A percentile compares a stretch with the other conserved stretches of the same genome.
Evolutionary conservation across 2,113 vertebrate species (phyloP).

Genomic region (Bufo gargarizans): DNA sequence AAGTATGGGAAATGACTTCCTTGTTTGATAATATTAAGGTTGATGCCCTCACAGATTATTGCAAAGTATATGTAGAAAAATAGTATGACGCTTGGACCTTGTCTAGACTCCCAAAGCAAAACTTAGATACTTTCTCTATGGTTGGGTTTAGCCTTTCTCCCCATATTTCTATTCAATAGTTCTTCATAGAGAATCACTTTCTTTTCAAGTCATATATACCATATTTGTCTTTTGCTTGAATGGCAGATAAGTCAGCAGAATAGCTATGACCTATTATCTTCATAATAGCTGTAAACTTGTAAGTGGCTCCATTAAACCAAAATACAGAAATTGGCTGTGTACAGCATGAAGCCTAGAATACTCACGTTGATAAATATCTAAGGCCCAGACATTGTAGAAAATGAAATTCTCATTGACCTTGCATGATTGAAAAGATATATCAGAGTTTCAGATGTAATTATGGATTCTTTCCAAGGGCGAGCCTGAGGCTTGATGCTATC

Average conservation of each 20-base stretch:
- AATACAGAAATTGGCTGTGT: slow-evolving; percentile 15
- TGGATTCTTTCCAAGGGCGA: slow-evolving; percentile 56
- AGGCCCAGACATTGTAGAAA: slow-evolving; percentile 52
- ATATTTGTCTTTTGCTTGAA: background rate
- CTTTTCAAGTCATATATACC: background rate
- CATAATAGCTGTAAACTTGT: background rate
- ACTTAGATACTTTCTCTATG: no score
- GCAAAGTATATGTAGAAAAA: no score
- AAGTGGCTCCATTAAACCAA: slow-evolving; percentile 12
- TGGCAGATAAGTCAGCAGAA: background rate
- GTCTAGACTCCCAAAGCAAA: no score
- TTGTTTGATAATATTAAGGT: no score
- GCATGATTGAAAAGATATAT: slow-evolving; percentile 59
- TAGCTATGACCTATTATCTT: background rate
- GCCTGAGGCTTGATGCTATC: slow-evolving; percentile 55
- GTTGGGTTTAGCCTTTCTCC: no score
- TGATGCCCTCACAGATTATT: no score
- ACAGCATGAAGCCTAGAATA: background rate
- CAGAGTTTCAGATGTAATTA: slow-evolving; percentile 61
- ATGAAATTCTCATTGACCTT: slow-evolving; percentile 63
- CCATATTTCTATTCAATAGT: background rate
- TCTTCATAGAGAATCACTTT: background rate
- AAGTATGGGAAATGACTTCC: no score
- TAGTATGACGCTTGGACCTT: no score
- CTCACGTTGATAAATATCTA: slow-evolving; percentile 60